Base-by-base conservation (phyloP, 1,140 invertebrate species). In the Platyscapa corneri region DNA sequence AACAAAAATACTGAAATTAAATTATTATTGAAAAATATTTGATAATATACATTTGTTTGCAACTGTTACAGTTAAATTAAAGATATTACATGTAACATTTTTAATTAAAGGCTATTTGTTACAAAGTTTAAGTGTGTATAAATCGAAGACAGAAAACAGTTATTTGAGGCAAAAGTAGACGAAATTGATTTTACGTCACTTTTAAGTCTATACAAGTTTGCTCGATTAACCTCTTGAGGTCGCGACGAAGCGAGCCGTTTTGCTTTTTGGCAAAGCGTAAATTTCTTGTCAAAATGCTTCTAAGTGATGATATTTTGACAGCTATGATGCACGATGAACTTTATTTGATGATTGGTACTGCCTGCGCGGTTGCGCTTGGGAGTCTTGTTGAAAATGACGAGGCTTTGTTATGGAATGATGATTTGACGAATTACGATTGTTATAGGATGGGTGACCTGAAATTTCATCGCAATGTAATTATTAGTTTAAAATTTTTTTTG, bases 401-500 rank as follows among this genome's bases (percentile, higher is more conserved):
- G 90, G 89, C 86, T 90, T 88, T 87, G 89, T 91, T 88, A 91
- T 93, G 92, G 92, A 93, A 93, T 93, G 92, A 92, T 92, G 90
- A 92, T 90, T 91, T 85, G 89, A 90, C 88, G 90, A 89, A 86
- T 89, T 91, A 89, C 90, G 90, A 91, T 88, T 90, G 91, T 92
- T 92, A 89, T 90, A 88, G 88, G 89, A 88, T 90, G 88, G 88
- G 88, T 89, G 89, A 91, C 91, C 91, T 92, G 89, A 34, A 92
- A 93, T 87, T n/a, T n/a, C n/a, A 46, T 65, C 87, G 70, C 27
- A 64, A 80, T 1, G 27, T 14, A 60, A 14, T 53, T 53, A 16
- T 60, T 60, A 60, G 27, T 14, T 60, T 60, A 27, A 7, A 60
- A 23, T 60, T 23, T 60, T 2, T 53, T 53, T 46, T 46, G 12